Evolutionary conservation across 1,140 invertebrate genomes (phyloP).

Genomic region (Micrasema minimum): DNA sequence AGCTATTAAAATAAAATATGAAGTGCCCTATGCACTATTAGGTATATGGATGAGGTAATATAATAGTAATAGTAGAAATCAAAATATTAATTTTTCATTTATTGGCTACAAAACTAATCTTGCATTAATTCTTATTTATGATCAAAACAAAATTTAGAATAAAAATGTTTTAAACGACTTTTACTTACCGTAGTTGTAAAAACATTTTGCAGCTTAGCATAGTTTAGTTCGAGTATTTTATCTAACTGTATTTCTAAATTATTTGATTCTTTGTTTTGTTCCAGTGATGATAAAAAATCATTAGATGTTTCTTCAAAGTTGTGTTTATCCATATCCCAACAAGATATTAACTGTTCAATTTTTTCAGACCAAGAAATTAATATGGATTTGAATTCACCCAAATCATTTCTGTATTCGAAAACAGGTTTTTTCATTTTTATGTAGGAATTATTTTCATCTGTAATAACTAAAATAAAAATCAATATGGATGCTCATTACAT

Average conservation of each 20-base stretch:
- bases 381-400: constrained; percentile 51
- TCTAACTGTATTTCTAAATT: constrained; percentile 17
- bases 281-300: constrained; percentile 27
- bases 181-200: constrained; percentile 39
- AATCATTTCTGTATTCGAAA: constrained; percentile 50
- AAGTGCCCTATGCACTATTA: too few species aligned
- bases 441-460: constrained; percentile 46
- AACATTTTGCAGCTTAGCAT: constrained; percentile 36
- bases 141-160: too few species aligned
- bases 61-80: too few species aligned
- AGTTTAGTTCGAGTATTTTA: constrained; percentile 31
- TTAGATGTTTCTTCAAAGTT: constrained; percentile 13
- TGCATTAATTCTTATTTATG: too few species aligned
- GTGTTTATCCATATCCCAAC: constrained; percentile 19
- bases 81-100: too few species aligned
- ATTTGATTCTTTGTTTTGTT: constrained; percentile 27
- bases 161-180: too few species aligned
- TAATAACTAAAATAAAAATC: constrained; percentile 44
- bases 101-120: too few species aligned
- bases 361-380: constrained; percentile 54
- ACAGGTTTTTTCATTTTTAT: constrained; percentile 52
- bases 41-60: too few species aligned
- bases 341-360: constrained; percentile 39
- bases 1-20: too few species aligned
- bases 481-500: too few species aligned